These are phyloP conservation scores for Synergus itoensis DNA, from an alignment of 2,888 invertebrate genomes.

Conservation along the genomic window DNA sequence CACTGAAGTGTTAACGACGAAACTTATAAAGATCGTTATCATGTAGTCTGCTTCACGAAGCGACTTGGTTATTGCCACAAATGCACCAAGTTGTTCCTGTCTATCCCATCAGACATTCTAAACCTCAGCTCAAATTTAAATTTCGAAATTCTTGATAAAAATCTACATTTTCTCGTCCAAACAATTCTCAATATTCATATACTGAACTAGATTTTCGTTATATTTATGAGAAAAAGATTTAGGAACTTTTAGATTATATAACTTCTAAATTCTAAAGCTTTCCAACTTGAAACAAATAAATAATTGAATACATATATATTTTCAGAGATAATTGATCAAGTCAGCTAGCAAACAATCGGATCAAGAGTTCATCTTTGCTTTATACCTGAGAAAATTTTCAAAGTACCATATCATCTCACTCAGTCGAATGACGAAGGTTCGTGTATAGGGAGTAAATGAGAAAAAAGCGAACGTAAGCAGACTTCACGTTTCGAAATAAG, in stretches of 20 bases:
- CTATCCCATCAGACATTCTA: constrained; percentile 10
- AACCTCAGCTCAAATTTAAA: background rate
- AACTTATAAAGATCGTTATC: constrained; percentile 1
- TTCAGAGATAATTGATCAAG: background rate
- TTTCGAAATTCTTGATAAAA: background rate
- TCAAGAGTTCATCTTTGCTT: background rate
- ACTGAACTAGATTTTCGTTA: too few species aligned
- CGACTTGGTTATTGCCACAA: constrained; percentile 21
- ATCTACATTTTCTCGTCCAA: too few species aligned
- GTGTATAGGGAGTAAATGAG: constrained; percentile 2
- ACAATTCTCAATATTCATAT: too few species aligned
- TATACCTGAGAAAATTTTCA: constrained; percentile 22
- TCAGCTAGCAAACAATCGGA: background rate
- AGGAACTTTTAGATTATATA: too few species aligned
- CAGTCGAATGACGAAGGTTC: constrained; percentile 3
- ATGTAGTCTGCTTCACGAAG: background rate
- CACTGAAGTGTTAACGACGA: constrained; percentile 20
- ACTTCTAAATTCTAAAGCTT: too few species aligned
- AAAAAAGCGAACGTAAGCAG: constrained; percentile 28
- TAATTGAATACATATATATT: background rate
- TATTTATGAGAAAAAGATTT: too few species aligned
- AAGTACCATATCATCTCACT: constrained; percentile 21
- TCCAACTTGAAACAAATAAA: too few species aligned
- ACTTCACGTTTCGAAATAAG: background rate
- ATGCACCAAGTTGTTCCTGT: background rate